Percentiles rank a stretch among this genome's conserved stretches.
These are phyloP conservation scores for Frankliniella intonsa DNA, from an alignment of 2,888 invertebrate species.

Conservation along the genomic window DNA sequence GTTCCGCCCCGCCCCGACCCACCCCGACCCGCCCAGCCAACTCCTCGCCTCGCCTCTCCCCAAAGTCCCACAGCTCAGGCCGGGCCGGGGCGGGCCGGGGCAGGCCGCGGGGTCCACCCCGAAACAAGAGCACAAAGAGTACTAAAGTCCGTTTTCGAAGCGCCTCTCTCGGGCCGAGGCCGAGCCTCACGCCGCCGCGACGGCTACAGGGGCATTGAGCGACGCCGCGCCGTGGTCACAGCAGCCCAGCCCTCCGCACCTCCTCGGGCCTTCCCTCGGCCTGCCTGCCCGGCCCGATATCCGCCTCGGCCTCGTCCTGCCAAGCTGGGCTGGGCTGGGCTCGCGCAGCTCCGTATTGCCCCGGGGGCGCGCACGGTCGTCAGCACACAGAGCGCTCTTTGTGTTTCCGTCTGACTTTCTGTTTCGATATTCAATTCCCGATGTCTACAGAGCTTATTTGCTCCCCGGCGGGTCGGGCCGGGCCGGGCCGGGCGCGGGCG, in stretches of 20 bases:
- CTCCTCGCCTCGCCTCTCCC: neutral
- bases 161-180: too few species aligned
- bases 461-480: neutral
- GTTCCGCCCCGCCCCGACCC: neutral
- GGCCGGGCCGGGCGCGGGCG: neutral
- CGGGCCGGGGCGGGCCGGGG: too few species aligned
- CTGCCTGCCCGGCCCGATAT: neutral
- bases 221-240: too few species aligned
- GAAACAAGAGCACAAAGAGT: too few species aligned
- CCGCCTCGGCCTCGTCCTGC: too few species aligned
- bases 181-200: too few species aligned
- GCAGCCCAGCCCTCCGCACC: too few species aligned
- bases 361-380: neutral
- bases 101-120: too few species aligned
- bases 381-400: neutral
- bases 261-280: neutral
- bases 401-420: constrained; percentile 18
- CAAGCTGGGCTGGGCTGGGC: neutral
- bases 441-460: constrained; percentile 14
- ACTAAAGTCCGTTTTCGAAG: too few species aligned
- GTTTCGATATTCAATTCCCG: constrained; percentile 25
- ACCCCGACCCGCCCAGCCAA: neutral
- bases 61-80: neutral
- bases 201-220: too few species aligned
- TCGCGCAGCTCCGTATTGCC: neutral